A percentile compares a stretch with the other conserved stretches of the same genome.
Evolutionary conservation across 2,113 vertebrate species (phyloP).

Genomic region (Lathamus discolor): DNA sequence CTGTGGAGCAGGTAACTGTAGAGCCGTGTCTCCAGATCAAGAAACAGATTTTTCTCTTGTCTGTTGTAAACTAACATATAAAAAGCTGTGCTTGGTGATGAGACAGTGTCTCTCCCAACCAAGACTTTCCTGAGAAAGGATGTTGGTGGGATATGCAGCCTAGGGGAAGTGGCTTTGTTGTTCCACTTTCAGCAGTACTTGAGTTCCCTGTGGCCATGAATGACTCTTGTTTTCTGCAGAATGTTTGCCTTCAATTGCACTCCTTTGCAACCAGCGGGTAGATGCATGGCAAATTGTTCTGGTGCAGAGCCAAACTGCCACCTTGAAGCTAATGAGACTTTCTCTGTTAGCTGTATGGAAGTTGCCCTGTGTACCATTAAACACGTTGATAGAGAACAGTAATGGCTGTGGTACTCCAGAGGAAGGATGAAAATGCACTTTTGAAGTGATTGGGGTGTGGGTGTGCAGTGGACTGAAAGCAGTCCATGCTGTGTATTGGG

Average conservation of each 20-base stretch:
- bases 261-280: background rate
- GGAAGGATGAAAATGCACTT: background rate
- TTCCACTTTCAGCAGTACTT: background rate
- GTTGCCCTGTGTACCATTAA: background rate
- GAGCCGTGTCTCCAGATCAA: background rate
- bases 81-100: background rate
- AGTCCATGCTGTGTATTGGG: background rate
- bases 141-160: background rate
- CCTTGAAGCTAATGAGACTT: background rate
- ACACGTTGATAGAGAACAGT: background rate
- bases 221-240: background rate
- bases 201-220: background rate
- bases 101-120: background rate
- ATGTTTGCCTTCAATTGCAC: background rate
- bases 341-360: fast-evolving
- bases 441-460: background rate
- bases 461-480: background rate
- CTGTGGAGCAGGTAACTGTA: background rate
- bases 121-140: background rate
- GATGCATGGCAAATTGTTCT: fast-evolving
- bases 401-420: background rate
- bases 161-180: background rate
- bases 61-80: background rate
- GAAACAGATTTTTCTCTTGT: background rate
- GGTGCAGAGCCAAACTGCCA: background rate